These are phyloP conservation scores for Diadegma fenestrale DNA, from an alignment of 2,888 invertebrate species.

Conservation along the genomic window DNA sequence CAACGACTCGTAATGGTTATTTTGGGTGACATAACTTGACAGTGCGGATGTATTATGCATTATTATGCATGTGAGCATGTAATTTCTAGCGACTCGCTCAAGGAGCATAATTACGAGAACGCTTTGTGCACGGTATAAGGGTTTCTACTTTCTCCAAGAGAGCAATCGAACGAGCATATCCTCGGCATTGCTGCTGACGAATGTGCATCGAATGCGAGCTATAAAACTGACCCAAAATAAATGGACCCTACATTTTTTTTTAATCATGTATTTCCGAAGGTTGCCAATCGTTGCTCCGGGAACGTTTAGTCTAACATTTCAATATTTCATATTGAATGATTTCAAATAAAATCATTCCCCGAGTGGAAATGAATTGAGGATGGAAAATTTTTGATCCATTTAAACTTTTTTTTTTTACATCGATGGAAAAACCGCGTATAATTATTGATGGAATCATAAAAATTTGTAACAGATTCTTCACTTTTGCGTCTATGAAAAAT, in stretches of 20 bases:
- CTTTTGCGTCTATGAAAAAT: neutral
- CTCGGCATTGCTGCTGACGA: neutral
- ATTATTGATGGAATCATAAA: neutral
- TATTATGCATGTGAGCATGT: slow-evolving; percentile 14
- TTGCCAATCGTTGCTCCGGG: neutral
- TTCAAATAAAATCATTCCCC: neutral
- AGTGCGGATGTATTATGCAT: slow-evolving; percentile 30
- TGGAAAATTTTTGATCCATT: neutral
- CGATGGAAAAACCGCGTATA: neutral
- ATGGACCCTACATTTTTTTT: neutral
- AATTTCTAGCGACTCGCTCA: slow-evolving; percentile 9
- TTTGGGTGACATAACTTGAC: slow-evolving; percentile 38
- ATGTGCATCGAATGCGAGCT: neutral
- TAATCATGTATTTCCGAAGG: neutral
- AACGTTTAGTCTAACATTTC: neutral
- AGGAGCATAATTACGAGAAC: slow-evolving; percentile 36
- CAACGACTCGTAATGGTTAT: slow-evolving; percentile 19
- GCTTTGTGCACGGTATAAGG: neutral
- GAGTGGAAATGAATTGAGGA: neutral
- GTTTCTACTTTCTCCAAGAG: slow-evolving; percentile 47
- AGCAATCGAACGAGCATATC: slow-evolving; percentile 13
- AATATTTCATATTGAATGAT: neutral
- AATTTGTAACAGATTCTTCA: neutral
- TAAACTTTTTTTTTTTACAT: neutral
- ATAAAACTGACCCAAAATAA: neutral